Evolutionary conservation across 2,113 vertebrate genomes (phyloP).

Genomic region (Nematolebias whitei): DNA sequence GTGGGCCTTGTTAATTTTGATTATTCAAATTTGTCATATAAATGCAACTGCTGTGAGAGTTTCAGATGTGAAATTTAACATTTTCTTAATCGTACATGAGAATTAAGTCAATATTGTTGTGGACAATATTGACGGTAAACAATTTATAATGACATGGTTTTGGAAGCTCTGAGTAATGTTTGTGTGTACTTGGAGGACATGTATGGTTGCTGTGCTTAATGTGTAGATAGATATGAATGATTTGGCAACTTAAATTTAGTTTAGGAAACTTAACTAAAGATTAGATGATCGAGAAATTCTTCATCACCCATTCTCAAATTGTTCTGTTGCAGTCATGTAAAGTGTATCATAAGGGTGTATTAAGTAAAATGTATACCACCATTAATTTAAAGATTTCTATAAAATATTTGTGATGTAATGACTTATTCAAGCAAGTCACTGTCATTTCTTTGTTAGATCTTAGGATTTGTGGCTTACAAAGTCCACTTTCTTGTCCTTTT

Average conservation of each 20-base stretch:
- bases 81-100: too few species aligned
- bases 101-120: too few species aligned
- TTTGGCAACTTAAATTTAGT: constrained; percentile 7
- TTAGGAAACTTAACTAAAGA: background rate
- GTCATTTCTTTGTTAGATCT: background rate
- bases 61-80: too few species aligned
- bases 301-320: background rate
- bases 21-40: too few species aligned
- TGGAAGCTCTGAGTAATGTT: too few species aligned
- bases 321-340: background rate
- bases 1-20: too few species aligned
- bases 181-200: too few species aligned
- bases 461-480: background rate
- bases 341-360: too few species aligned
- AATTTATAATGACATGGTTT: too few species aligned
- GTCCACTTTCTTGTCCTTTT: background rate
- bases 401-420: background rate
- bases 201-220: background rate
- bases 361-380: background rate
- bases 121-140: too few species aligned
- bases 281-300: background rate
- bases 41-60: too few species aligned
- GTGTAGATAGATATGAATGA: constrained; percentile 15
- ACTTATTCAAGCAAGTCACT: constrained; percentile 22
- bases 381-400: background rate